Percentiles rank a stretch among this genome's conserved stretches.
Conservation (phyloP, 2,113 vertebrate genomes). For the Stercorarius parasiticus region DNA sequence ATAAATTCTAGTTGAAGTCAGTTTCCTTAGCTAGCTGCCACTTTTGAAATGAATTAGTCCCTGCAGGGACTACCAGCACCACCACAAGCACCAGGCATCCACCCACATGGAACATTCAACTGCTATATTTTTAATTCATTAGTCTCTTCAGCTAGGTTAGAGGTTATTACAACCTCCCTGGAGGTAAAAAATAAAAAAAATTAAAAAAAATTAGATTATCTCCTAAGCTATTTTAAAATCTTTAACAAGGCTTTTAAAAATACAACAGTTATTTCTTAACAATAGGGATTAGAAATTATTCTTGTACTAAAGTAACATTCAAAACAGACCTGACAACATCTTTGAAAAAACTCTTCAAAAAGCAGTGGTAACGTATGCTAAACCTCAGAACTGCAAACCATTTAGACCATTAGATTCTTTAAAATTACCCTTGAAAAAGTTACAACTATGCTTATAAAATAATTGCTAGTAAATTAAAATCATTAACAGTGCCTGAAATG, state of each 20-base stretch:
- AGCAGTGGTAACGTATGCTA: neutral
- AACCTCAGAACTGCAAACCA: neutral
- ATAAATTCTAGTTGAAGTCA: neutral
- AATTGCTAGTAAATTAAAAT: neutral
- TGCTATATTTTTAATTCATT: slow-evolving; percentile 37
- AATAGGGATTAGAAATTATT: neutral
- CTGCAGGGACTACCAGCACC: slow-evolving; percentile 40
- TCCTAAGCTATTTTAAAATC: slow-evolving; percentile 31
- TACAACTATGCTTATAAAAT: neutral
- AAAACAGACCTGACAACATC: neutral
- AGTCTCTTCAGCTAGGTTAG: slow-evolving; percentile 33
- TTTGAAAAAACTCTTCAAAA: slow-evolving; percentile 7
- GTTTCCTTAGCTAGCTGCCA: neutral
- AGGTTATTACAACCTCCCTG: slow-evolving; percentile 33
- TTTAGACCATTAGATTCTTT: neutral
- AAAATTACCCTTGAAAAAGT: neutral
- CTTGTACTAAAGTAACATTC: neutral
- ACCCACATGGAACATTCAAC: neutral
- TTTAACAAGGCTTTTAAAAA: slow-evolving; percentile 13
- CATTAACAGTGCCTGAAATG: neutral
- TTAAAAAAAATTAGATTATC: neutral
- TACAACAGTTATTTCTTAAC: neutral
- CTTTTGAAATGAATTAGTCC: slow-evolving; percentile 30
- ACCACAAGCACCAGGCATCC: neutral
- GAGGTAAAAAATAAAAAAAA: neutral